Base-by-base conservation (phyloP, 2,888 invertebrate genomes). In the Pegoplata infirma region DNA sequence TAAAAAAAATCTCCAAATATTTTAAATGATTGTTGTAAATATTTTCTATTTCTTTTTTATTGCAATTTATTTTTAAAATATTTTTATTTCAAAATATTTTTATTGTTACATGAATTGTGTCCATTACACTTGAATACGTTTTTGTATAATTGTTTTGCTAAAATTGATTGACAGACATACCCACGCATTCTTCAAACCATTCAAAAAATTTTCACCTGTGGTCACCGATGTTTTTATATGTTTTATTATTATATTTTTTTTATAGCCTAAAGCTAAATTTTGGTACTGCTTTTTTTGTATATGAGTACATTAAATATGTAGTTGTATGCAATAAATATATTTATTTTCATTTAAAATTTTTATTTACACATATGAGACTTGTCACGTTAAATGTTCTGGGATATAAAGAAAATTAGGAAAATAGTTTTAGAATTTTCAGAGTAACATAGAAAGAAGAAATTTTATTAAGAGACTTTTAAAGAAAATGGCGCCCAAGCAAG, bases 161-260 rank as follows among this genome's bases (percentile, higher is more conserved):
- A 40, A 40, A n/a, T 12, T 40, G 36, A n/a, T 5, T n/a, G 36
- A 36, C 2, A 36, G 12, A 36, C 36, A 2, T 12, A 40, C 36
- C 36, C 49, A 49, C 49, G 49, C 49, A 49, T 21, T 47, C 47
- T 21, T 21, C 21, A 49, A 49, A 49, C 49, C 21, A 19, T 49
- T 12, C 55, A 44, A 32, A 55, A n/a, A 55, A 46, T 61, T 58
- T 74, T 75, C 66, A 75, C 75, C 79, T 79, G 79, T 75, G 79
- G 78, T 61, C 61, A 63, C 16, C n/a, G n/a, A n/a, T n/a, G n/a
- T n/a, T n/a, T n/a, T n/a, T n/a, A n/a, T n/a, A n/a, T n/a, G n/a
- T 53, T 74, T 19, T 28, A 21, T 64, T n/a, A n/a, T 55, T 46
- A 61, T 63, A 69, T 63, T 28, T 51, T 67, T 58, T 66, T 61